phyloP scores from a whole-genome alignment of 2,113 vertebrate species.

The Grallaria varia region DNA sequence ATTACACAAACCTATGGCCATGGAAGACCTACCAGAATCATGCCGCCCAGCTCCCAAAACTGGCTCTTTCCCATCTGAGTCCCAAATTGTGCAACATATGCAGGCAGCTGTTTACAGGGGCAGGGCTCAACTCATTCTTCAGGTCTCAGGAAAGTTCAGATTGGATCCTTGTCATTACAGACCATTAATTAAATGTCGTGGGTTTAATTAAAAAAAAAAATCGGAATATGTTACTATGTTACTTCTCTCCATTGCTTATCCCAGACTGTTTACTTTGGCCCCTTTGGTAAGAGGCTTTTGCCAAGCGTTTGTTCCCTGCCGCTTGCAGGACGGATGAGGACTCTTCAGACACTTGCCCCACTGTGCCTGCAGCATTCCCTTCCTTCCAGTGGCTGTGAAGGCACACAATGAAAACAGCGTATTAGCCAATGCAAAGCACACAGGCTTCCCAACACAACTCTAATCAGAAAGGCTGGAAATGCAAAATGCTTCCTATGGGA shows the following conservation, averaged over 20 bases:
- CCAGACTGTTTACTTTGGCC: not conserved
- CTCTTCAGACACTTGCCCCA: not conserved
- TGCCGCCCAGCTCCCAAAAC: not conserved
- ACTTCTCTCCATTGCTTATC: not conserved
- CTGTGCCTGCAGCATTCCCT: not conserved
- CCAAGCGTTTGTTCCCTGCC: not conserved
- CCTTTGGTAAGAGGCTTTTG: not conserved
- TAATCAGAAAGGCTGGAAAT: not conserved
- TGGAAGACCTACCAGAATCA: not conserved
- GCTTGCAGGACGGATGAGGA: rapidly evolving
- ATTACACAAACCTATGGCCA: not conserved
- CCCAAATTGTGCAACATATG: not conserved
- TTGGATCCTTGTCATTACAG: not conserved
- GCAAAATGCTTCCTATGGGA: not conserved
- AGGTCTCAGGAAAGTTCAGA: not conserved
- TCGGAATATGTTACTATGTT: not conserved
- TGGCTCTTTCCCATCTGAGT: not conserved
- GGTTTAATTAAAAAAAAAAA: not conserved
- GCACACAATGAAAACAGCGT: rapidly evolving
- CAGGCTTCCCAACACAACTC: not conserved
- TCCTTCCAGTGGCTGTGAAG: not conserved
- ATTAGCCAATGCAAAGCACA: not conserved
- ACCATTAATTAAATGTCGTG: not conserved
- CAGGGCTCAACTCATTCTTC: not conserved
- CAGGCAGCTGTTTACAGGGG: not conserved